Percentiles rank a stretch among this genome's conserved stretches.
Evolutionary conservation across 1,140 invertebrate species (phyloP).

Genomic region (Homarus americanus): DNA sequence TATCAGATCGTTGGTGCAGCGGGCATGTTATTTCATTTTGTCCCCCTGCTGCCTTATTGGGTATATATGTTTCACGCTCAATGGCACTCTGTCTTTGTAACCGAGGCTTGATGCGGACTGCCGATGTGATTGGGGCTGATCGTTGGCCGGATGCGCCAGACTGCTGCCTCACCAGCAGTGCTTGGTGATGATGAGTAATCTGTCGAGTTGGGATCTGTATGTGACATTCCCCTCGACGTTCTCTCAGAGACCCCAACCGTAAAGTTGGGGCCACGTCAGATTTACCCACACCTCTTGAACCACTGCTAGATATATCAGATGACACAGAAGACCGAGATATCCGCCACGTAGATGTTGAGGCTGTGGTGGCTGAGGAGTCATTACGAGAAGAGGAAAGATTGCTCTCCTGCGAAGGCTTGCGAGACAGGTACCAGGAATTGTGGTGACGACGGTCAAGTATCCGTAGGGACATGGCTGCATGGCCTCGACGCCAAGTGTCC

Average conservation of each 20-base stretch:
- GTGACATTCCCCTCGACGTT: conserved; percentile 23
- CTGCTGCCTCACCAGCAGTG: conserved; percentile 46
- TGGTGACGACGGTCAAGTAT: conserved; percentile 85
- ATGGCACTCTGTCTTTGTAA: conserved; percentile 27
- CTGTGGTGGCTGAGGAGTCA: conserved; percentile 90
- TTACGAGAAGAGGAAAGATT: conserved; percentile 88
- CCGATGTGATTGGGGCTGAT: conserved; percentile 37
- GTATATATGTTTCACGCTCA: conserved; percentile 50
- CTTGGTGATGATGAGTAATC: conserved; percentile 34
- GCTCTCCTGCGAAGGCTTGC: conserved; percentile 94
- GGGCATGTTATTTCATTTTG: conserved; percentile 17
- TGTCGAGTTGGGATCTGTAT: conserved; percentile 29
- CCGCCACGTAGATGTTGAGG: conserved; percentile 86
- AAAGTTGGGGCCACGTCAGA: conserved; percentile 14
- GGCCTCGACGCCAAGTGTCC: conserved; percentile 74
- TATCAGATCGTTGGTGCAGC: conserved; percentile 24
- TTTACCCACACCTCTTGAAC: conserved; percentile 33
- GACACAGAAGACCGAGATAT: conserved; percentile 77
- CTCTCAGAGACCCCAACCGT: conserved; percentile 23
- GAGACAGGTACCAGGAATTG: conserved; percentile 91
- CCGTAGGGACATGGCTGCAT: conserved; percentile 78
- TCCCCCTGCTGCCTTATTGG: conserved; percentile 10
- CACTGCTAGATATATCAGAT: conserved; percentile 70
- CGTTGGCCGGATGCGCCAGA: conserved; percentile 38
- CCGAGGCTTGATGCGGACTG: conserved; percentile 37